Base-by-base conservation (phyloP, 2,888 invertebrate species). In the Drosophila siamana region DNA sequence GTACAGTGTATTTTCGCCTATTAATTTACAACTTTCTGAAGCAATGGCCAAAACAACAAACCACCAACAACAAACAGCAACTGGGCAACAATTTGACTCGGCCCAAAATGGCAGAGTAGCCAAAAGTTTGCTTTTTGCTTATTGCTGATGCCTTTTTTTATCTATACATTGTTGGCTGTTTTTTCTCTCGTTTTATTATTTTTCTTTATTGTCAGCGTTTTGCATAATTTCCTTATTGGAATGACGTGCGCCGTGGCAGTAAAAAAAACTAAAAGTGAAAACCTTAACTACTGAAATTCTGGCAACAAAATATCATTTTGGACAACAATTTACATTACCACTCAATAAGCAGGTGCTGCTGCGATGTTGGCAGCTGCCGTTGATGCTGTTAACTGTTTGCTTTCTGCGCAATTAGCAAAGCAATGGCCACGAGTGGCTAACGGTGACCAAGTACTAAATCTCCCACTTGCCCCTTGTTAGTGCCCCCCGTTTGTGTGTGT, bases 1-100 rank as follows among this genome's bases (percentile, higher is more conserved):
- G n/a, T n/a, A n/a, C n/a, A n/a, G n/a, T n/a, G 52, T 19, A 78
- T 87, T 86, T 83, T 81, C 87, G 86, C 82, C 82, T 85, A 85
- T 82, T 85, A 83, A 83, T 83, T 83, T 83, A 83, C 83, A 83
- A 87, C 86, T 84, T 84, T 86, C 76, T 80, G 61, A 66, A 63
- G 68, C 78, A 63, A 80, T 78, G 64, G 64, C 82, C 80, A 70
- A 63, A 67, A 67, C 59, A 68, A 22, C 33, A 13, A 19, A n/a
- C n/a, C n/a, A n/a, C n/a, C n/a, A n/a, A n/a, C n/a, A n/a, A n/a
- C n/a, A n/a, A 41, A 22, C 43, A 9, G 28, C 24, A 71, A 62
- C 68, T 68, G 67, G 52, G 15, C 56, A 80, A 73, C 75, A 78
- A 78, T 84, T 76, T 57, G 71, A 57, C 62, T 57, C 69, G 55